These are phyloP conservation scores for Heliconius nattereri DNA, from an alignment of 1,140 invertebrate genomes.

Conservation along the genomic window DNA sequence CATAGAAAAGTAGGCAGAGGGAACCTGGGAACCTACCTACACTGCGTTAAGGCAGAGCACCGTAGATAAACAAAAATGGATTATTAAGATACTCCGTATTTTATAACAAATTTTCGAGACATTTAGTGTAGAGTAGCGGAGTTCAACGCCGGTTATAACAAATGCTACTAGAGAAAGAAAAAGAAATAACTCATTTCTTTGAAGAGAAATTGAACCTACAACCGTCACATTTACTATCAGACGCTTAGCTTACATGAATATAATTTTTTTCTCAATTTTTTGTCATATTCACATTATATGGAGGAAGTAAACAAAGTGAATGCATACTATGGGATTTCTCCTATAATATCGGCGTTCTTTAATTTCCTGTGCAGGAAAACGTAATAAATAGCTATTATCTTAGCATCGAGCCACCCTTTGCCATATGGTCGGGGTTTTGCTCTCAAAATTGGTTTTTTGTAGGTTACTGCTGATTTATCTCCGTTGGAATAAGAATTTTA, in stretches of 20 bases:
- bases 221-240: no score
- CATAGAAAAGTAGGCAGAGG: not conserved
- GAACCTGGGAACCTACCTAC: not conserved
- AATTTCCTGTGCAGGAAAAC: slow-evolving; percentile 34
- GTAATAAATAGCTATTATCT: slow-evolving; percentile 30
- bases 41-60: not conserved
- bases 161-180: no score
- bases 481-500: not conserved
- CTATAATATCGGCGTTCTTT: slow-evolving; percentile 24
- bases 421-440: slow-evolving; percentile 17
- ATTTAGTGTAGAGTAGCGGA: no score
- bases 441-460: slow-evolving; percentile 9
- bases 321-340: not conserved
- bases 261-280: not conserved
- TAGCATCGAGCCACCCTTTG: slow-evolving; percentile 14
- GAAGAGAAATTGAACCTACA: no score
- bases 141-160: no score
- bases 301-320: slow-evolving; percentile 28
- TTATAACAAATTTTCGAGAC: no score
- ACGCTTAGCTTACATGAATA: no score
- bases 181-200: no score
- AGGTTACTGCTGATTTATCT: not conserved
- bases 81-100: no score
- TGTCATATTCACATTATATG: not conserved
- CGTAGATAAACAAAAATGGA: no score